These are phyloP conservation scores for Volucella bombylans DNA, from an alignment of 2,888 invertebrate genomes.

Conservation along the genomic window DNA sequence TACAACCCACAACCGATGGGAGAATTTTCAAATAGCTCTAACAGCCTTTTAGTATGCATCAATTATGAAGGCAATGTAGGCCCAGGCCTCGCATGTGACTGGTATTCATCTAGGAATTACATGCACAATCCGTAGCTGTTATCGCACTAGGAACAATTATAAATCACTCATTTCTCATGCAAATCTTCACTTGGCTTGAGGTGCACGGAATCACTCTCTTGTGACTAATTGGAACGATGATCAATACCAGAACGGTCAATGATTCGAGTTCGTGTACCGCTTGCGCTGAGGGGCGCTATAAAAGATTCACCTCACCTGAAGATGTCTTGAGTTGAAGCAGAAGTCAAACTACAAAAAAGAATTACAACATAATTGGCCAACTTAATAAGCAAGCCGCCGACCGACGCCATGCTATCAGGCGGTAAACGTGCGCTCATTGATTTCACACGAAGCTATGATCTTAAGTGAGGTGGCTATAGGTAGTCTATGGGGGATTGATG, in stretches of 20 bases:
- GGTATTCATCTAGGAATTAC: constrained; percentile 15
- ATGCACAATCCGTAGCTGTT: constrained; percentile 35
- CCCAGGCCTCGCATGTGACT: constrained; percentile 54
- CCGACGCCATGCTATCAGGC: constrained; percentile 59
- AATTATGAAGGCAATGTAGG: constrained; percentile 43
- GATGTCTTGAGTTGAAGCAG: constrained; percentile 20
- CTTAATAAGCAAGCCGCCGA: constrained; percentile 52
- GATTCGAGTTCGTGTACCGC: constrained; percentile 49
- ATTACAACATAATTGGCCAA: constrained; percentile 64
- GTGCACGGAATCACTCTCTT: constrained; percentile 61
- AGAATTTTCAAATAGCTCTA: constrained; percentile 15
- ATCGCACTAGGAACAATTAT: constrained; percentile 60
- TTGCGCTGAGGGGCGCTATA: neutral
- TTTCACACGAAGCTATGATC: constrained; percentile 59
- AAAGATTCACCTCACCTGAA: neutral
- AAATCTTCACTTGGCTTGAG: constrained; percentile 46
- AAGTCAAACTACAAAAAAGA: constrained; percentile 39
- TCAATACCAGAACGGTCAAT: constrained; percentile 74
- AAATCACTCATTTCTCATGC: constrained; percentile 71
- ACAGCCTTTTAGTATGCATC: constrained; percentile 47
- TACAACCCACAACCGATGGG: neutral
- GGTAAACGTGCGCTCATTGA: constrained; percentile 59
- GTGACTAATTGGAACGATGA: constrained; percentile 70
- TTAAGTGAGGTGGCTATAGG: constrained; percentile 25
- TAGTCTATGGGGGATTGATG: constrained; percentile 24